A percentile compares a stretch with the other conserved stretches of the same genome.
These are phyloP conservation scores for Rhegmatorhina hoffmannsi DNA, from an alignment of 2,113 vertebrate species.

Conservation along the genomic window DNA sequence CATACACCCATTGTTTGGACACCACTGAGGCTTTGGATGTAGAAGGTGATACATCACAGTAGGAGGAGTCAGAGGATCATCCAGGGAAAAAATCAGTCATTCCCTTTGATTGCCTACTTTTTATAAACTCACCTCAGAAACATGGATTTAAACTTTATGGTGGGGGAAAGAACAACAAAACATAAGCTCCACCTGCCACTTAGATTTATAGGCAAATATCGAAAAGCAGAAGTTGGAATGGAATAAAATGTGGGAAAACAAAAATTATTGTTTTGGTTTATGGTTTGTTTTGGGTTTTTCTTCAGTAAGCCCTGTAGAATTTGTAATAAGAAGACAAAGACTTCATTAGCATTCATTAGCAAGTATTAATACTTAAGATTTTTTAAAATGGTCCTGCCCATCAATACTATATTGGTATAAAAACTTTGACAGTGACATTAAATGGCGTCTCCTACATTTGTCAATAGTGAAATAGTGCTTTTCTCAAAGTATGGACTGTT, in stretches of 20 bases:
- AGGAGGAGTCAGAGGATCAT: not conserved
- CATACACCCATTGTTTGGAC: rapidly evolving
- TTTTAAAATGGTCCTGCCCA: not conserved
- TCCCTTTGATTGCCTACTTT: not conserved
- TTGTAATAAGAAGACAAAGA: not conserved
- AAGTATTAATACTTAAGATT: rapidly evolving
- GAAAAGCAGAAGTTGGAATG: not conserved
- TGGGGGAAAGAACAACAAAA: not conserved
- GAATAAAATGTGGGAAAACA: not conserved
- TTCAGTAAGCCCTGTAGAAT: not conserved
- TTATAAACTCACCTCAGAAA: not conserved
- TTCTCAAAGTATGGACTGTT: not conserved
- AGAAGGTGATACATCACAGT: too few relatives aligned
- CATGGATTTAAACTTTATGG: rapidly evolving
- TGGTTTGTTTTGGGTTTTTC: not conserved
- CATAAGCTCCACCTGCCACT: not conserved
- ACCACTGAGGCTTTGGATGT: not conserved
- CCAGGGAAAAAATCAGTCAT: not conserved
- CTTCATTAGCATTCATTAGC: not conserved
- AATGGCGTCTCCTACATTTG: not conserved
- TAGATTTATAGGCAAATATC: not conserved
- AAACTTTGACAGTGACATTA: not conserved
- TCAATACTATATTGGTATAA: not conserved
- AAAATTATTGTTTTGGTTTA: not conserved
- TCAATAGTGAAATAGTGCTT: not conserved